Conservation (phyloP, 2,888 invertebrate species). For the Macrophya alboannulata region DNA sequence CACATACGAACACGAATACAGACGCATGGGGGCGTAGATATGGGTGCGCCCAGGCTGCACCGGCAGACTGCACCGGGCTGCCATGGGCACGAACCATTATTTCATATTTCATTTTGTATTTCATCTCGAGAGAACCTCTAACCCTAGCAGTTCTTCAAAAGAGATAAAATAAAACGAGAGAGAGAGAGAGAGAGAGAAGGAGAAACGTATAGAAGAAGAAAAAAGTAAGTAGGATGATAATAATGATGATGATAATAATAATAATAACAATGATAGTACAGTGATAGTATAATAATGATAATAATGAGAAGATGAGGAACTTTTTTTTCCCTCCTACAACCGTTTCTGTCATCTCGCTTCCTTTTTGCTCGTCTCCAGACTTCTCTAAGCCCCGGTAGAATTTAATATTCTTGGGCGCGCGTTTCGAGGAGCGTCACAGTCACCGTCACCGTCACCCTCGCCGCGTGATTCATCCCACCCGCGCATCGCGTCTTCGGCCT, state of each 20-base stretch:
- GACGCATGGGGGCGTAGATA: slow-evolving; percentile 79
- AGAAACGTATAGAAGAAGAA: slow-evolving; percentile 46
- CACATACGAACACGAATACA: slow-evolving; percentile 67
- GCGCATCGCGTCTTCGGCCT: slow-evolving; percentile 68
- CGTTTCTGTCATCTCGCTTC: slow-evolving; percentile 54
- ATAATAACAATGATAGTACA: slow-evolving; percentile 20
- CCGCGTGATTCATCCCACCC: slow-evolving; percentile 79
- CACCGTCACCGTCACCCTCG: slow-evolving; percentile 62
- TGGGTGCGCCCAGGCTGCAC: slow-evolving; percentile 79
- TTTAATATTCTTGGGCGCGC: slow-evolving; percentile 75
- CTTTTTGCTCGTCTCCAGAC: slow-evolving; percentile 60
- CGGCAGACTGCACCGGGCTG: slow-evolving; percentile 62
- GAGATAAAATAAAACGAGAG: slow-evolving; percentile 60
- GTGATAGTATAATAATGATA: slow-evolving; percentile 5
- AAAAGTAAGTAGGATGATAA: slow-evolving; percentile 22
- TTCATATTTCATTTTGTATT: slow-evolving; percentile 80
- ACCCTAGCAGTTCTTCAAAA: slow-evolving; percentile 69
- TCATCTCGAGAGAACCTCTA: slow-evolving; percentile 72
- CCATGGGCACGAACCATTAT: slow-evolving; percentile 79
- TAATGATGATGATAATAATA: slow-evolving; percentile 32
- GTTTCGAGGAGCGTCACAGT: slow-evolving; percentile 65
- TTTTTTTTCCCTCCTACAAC: slow-evolving; percentile 57
- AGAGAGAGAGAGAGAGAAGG: slow-evolving; percentile 50
- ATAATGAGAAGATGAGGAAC: slow-evolving; percentile 19
- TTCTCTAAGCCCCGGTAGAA: slow-evolving; percentile 67